Evolutionary conservation across 2,888 invertebrate species (phyloP).

Genomic region (Uloborus plumipes): DNA sequence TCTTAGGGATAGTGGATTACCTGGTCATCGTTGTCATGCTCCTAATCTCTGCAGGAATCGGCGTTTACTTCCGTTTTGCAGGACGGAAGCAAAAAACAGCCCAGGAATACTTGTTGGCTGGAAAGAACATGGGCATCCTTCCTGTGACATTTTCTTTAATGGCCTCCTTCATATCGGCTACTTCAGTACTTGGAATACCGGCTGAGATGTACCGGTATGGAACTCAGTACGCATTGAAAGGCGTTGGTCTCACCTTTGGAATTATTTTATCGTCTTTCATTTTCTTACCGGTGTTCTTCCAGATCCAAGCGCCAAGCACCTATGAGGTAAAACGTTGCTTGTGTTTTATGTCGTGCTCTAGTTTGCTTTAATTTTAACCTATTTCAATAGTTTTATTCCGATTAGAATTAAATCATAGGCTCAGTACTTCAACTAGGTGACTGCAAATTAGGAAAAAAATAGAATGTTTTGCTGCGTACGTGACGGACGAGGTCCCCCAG

Average conservation of each 20-base stretch:
- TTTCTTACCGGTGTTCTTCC: slow-evolving; percentile 88
- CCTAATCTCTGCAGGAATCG: slow-evolving; percentile 72
- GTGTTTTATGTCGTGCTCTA: too few relatives aligned
- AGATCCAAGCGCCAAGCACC: slow-evolving; percentile 85
- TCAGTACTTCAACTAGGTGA: too few relatives aligned
- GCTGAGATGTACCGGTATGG: slow-evolving; percentile 89
- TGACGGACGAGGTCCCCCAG: too few relatives aligned
- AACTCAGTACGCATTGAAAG: slow-evolving; percentile 84
- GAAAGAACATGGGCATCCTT: slow-evolving; percentile 82
- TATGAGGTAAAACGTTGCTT: slow-evolving; percentile 41
- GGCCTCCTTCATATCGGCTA: slow-evolving; percentile 94
- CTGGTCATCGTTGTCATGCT: slow-evolving; percentile 13
- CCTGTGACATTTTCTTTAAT: slow-evolving; percentile 90
- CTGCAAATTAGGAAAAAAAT: too few relatives aligned
- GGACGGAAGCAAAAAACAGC: slow-evolving; percentile 88
- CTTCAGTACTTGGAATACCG: slow-evolving; percentile 80
- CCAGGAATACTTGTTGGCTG: slow-evolving; percentile 78
- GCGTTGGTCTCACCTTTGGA: slow-evolving; percentile 81
- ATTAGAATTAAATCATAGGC: too few relatives aligned
- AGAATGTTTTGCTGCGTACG: too few relatives aligned
- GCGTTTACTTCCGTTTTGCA: slow-evolving; percentile 86
- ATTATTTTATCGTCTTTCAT: slow-evolving; percentile 83
- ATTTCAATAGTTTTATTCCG: too few relatives aligned
- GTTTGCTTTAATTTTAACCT: too few relatives aligned
- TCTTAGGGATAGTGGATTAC: slow-evolving; percentile 17